These are phyloP conservation scores for Phrixothrix hirtus DNA, from an alignment of 2,888 invertebrate species.

Conservation along the genomic window DNA sequence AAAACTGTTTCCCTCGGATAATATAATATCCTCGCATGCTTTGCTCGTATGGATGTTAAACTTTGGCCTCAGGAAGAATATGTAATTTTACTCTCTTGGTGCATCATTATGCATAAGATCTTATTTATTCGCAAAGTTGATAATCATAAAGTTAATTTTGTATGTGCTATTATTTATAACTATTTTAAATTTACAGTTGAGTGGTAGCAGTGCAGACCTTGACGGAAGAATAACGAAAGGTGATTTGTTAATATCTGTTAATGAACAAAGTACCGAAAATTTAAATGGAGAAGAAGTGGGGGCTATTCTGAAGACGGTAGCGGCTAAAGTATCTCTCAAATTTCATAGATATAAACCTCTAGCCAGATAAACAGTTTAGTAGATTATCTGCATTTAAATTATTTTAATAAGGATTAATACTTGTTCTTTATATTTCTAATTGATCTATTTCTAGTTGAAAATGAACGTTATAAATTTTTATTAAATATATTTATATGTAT, in stretches of 20 bases:
- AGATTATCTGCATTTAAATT: neutral
- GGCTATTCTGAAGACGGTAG: slow-evolving; percentile 84
- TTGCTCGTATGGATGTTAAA: no score
- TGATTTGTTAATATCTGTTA: slow-evolving; percentile 86
- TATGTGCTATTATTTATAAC: no score
- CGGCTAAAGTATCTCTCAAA: slow-evolving; percentile 80
- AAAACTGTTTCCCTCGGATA: no score
- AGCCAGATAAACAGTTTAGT: neutral
- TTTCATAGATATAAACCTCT: slow-evolving; percentile 81
- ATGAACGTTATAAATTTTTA: no score
- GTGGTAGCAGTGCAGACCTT: slow-evolving; percentile 83
- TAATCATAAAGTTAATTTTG: no score
- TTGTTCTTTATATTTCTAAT: neutral
- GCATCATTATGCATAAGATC: no score
- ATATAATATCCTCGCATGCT: no score
- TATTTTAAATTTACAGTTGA: slow-evolving; percentile 62
- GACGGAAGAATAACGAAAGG: slow-evolving; percentile 91
- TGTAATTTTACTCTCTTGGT: no score
- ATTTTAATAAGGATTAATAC: neutral
- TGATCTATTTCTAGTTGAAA: neutral
- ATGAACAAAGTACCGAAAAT: slow-evolving; percentile 79
- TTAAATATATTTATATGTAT: neutral
- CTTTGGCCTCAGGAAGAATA: no score
- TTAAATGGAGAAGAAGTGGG: slow-evolving; percentile 84
- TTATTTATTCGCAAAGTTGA: no score